Percentiles rank a stretch among this genome's conserved stretches.
phyloP scores from a whole-genome alignment of 2,113 vertebrate genomes.

The Tyrannus savana region DNA sequence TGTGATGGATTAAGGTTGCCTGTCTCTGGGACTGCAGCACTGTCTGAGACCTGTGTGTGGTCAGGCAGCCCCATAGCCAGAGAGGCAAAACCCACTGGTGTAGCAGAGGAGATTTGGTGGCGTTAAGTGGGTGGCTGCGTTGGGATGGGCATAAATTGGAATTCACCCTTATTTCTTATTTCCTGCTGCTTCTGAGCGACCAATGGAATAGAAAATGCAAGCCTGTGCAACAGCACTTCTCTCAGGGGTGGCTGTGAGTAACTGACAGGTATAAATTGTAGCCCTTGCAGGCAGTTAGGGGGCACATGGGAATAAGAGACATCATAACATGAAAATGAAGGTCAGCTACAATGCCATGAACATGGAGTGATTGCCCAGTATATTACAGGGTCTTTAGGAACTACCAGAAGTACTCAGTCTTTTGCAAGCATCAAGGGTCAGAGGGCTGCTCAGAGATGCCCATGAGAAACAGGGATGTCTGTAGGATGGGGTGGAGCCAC shows the following conservation, averaged over 20 bases:
- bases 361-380: not conserved
- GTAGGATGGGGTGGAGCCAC: not conserved
- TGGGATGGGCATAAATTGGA: not conserved
- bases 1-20: conserved; percentile 4
- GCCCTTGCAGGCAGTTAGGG: not conserved
- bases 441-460: not conserved
- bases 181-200: not conserved
- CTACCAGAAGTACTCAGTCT: not conserved
- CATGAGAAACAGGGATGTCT: not conserved
- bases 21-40: not conserved
- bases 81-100: not conserved
- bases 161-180: not conserved
- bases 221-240: not conserved
- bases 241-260: not conserved
- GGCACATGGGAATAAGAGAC: not conserved
- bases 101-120: not conserved
- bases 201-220: not conserved
- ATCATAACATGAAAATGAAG: conserved; percentile 36
- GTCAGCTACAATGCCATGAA: not conserved
- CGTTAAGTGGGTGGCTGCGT: fast-evolving
- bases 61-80: not conserved
- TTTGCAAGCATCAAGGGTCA: fast-evolving
- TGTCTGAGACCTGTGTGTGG: not conserved
- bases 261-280: conserved; percentile 43
- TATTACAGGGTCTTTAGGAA: conserved; percentile 13